A percentile compares a stretch with the other conserved stretches of the same genome.
phyloP scores from a whole-genome alignment of 2,888 invertebrate species.

The Marronus borbonicus region DNA sequence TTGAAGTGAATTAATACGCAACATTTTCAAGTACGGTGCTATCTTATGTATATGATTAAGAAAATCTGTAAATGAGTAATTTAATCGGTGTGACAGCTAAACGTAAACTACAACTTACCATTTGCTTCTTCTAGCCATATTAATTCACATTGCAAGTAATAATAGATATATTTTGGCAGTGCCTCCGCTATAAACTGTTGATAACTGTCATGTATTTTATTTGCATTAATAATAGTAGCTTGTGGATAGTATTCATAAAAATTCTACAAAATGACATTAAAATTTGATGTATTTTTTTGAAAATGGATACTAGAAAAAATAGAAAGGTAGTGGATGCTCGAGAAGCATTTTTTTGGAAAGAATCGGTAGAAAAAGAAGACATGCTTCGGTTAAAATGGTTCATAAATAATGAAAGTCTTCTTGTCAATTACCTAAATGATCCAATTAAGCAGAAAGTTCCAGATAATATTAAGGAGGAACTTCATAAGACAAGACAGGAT shows the following conservation, averaged over 20 bases:
- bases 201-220: constrained; percentile 58
- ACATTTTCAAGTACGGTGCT: constrained; percentile 11
- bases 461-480: constrained; percentile 60
- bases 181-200: constrained; percentile 61
- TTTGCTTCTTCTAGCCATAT: constrained; percentile 60
- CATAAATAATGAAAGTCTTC: constrained; percentile 63
- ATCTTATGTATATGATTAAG: constrained; percentile 25
- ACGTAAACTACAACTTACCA: constrained; percentile 41
- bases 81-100: neutral
- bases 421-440: constrained; percentile 63
- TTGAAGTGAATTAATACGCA: constrained; percentile 20
- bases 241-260: constrained; percentile 60
- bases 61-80: constrained; percentile 28
- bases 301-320: constrained; percentile 33
- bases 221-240: constrained; percentile 55
- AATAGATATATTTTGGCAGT: constrained; percentile 59
- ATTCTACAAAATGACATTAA: constrained; percentile 56
- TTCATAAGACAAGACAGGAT: constrained; percentile 58
- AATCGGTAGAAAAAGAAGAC: constrained; percentile 65
- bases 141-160: constrained; percentile 62
- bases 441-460: constrained; percentile 60
- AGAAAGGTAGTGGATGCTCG: constrained; percentile 47
- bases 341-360: constrained; percentile 50
- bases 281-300: constrained; percentile 7
- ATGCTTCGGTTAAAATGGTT: constrained; percentile 67